Evolutionary conservation across 2,888 invertebrate species (phyloP).

Genomic region (Polia nebulosa): DNA sequence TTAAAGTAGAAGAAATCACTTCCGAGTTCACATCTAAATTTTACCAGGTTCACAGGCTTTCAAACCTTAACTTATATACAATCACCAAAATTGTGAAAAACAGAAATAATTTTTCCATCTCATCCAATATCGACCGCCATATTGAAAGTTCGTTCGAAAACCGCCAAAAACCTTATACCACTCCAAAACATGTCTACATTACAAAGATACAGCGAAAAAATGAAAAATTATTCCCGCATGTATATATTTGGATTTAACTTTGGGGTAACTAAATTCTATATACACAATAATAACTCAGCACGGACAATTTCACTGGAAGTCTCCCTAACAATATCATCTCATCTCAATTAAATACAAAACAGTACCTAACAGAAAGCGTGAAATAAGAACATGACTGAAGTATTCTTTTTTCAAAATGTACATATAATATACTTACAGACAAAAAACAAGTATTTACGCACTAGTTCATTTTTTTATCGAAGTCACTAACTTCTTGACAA

Average conservation of each 20-base stretch:
- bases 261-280: constrained; percentile 88
- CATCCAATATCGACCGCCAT: constrained; percentile 30
- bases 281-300: constrained; percentile 83
- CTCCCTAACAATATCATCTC: constrained; percentile 60
- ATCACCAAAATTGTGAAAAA: constrained; percentile 24
- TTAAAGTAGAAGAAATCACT: constrained; percentile 56
- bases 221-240: constrained; percentile 78
- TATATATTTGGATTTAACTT: constrained; percentile 88
- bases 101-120: constrained; percentile 15
- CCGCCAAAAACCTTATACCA: constrained; percentile 72
- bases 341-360: constrained; percentile 74
- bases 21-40: constrained; percentile 49
- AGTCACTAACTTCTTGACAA: constrained; percentile 39
- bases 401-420: constrained; percentile 87
- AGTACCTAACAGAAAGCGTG: constrained; percentile 81
- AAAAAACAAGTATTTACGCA: constrained; percentile 77
- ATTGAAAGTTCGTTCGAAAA: constrained; percentile 75
- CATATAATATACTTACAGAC: constrained; percentile 89
- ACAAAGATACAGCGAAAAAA: constrained; percentile 75
- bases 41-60: constrained; percentile 10
- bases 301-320: constrained; percentile 61
- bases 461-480: constrained; percentile 62
- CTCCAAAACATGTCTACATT: constrained; percentile 77
- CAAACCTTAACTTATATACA: constrained; percentile 22
- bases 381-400: constrained; percentile 78